Evolutionary conservation across 2,113 vertebrate species (phyloP).

Genomic region (Galeopterus variegatus): DNA sequence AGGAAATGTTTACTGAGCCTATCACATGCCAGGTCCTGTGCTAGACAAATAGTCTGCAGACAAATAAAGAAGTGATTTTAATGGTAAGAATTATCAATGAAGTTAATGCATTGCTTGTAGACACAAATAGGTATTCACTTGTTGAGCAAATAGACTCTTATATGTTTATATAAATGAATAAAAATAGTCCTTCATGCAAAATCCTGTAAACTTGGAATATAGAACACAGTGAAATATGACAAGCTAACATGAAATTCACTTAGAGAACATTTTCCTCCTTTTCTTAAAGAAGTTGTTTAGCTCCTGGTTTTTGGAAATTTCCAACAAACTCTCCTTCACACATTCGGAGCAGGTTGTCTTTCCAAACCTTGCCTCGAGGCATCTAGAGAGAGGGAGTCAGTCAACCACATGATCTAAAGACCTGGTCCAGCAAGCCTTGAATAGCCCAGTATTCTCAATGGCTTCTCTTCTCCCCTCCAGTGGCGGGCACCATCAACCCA

Average conservation of each 20-base stretch:
- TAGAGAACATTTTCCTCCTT: slow-evolving; percentile 56
- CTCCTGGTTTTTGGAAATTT: slow-evolving; percentile 60
- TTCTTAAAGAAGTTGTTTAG: slow-evolving; percentile 59
- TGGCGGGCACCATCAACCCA: slow-evolving; percentile 1
- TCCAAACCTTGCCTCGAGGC: slow-evolving; percentile 41
- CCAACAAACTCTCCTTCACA: slow-evolving; percentile 51
- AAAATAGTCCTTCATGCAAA: slow-evolving; percentile 54
- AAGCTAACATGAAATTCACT: slow-evolving; percentile 53
- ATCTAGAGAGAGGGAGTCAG: slow-evolving; percentile 21
- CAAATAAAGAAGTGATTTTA: slow-evolving; percentile 31
- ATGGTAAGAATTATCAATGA: not conserved
- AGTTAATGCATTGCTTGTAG: slow-evolving; percentile 22
- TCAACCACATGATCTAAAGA: slow-evolving; percentile 24
- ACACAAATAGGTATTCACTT: slow-evolving; percentile 20
- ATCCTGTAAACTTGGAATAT: slow-evolving; percentile 37
- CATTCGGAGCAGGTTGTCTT: slow-evolving; percentile 34
- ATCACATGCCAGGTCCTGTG: not conserved
- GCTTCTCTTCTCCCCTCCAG: slow-evolving; percentile 8
- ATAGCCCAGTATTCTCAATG: not conserved
- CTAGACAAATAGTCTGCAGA: not conserved
- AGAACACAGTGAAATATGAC: slow-evolving; percentile 54
- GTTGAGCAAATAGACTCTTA: slow-evolving; percentile 47
- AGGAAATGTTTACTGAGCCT: slow-evolving; percentile 11
- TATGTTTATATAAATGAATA: slow-evolving; percentile 39
- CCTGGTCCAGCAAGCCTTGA: not conserved